A percentile compares a stretch with the other conserved stretches of the same genome.
Conservation (phyloP, 2,888 invertebrate species). For the Graphium colonna region DNA sequence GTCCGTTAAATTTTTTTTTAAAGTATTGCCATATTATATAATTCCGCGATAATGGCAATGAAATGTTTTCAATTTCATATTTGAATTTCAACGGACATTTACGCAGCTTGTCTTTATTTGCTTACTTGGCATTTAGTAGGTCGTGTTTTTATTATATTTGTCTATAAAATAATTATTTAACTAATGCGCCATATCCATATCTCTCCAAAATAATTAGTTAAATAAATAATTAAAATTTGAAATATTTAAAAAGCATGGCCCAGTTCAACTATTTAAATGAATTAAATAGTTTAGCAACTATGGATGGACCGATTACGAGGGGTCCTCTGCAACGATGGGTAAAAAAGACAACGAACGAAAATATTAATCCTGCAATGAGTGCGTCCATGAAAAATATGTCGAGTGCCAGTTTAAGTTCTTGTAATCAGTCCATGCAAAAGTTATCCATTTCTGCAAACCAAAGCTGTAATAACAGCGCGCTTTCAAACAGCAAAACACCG, state of each 20-base stretch:
- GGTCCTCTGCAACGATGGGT: constrained; percentile 91
- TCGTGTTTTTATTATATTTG: constrained; percentile 6
- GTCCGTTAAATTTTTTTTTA: no score
- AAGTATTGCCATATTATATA: no score
- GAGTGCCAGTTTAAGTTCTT: constrained; percentile 77
- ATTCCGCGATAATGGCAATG: no score
- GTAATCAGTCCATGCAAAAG: constrained; percentile 84
- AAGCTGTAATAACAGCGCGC: constrained; percentile 75
- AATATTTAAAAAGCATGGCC: constrained; percentile 77
- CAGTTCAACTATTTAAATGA: constrained; percentile 91
- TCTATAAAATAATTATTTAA: constrained; percentile 16
- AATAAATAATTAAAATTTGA: constrained; percentile 8
- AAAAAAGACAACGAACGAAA: constrained; percentile 84
- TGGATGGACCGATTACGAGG: constrained; percentile 89
- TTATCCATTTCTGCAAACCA: constrained; percentile 80
- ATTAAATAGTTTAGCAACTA: constrained; percentile 86
- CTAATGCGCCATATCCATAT: constrained; percentile 12
- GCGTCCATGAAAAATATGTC: constrained; percentile 66
- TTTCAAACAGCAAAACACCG: constrained; percentile 79
- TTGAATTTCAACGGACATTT: constrained; percentile 36
- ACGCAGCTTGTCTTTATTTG: constrained; percentile 29
- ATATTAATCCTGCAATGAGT: constrained; percentile 69
- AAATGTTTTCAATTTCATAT: constrained; percentile 23
- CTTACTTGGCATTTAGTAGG: constrained; percentile 20
- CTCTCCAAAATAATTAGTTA: constrained; percentile 10